These are phyloP conservation scores for roundworm (Caenorhabditis elegans) DNA, from an alignment of 1,140 invertebrate species.

Conservation along the genomic window DNA sequence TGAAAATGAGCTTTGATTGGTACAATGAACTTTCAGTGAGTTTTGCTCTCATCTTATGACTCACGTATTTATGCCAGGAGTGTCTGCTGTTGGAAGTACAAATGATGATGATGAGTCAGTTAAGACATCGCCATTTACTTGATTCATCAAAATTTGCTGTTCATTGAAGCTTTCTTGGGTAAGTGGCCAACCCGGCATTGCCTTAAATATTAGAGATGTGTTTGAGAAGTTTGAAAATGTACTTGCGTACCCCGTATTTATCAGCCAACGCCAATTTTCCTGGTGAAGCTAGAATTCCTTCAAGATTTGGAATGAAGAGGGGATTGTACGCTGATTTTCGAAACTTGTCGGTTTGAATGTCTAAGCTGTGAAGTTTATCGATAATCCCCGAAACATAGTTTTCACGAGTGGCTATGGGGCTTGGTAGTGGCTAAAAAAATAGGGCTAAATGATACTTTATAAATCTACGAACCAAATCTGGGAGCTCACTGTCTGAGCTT, in stretches of 20 bases:
- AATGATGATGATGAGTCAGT: neutral
- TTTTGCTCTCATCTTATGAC: neutral
- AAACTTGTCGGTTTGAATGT: neutral
- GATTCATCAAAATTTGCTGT: neutral
- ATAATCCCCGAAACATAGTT: slow-evolving; percentile 2
- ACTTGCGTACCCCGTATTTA: neutral
- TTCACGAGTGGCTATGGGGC: neutral
- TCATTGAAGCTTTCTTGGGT: neutral
- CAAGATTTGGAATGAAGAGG: neutral
- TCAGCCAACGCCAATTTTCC: neutral
- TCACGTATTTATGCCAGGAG: neutral
- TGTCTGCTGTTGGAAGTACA: neutral
- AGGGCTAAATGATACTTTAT: neutral
- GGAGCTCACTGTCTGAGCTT: neutral
- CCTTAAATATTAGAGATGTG: neutral
- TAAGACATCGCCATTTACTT: neutral
- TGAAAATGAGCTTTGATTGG: neutral
- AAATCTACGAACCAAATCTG: neutral
- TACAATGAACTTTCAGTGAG: neutral
- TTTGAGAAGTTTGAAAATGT: neutral
- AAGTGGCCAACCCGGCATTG: neutral
- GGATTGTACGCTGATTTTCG: slow-evolving; percentile 10
- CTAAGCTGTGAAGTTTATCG: neutral
- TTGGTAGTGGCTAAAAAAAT: neutral
- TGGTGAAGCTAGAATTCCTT: neutral